Evolutionary conservation across 2,113 vertebrate species (phyloP).

Genomic region (Phyllostomus discolor): DNA sequence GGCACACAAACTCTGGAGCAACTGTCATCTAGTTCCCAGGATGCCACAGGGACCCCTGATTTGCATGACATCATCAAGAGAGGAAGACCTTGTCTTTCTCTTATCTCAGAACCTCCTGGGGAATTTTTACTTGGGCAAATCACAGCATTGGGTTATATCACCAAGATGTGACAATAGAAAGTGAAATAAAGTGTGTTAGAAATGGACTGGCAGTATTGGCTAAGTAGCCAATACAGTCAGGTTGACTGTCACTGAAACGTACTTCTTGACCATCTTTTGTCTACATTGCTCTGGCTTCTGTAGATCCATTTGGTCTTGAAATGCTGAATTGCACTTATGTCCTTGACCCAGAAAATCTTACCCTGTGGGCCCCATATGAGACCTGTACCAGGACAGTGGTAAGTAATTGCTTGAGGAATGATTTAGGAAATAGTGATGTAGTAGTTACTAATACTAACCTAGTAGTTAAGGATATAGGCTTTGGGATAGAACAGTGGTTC

Average conservation of each 20-base stretch:
- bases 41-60: background rate
- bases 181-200: background rate
- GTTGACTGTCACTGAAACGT: background rate
- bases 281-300: background rate
- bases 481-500: background rate
- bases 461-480: background rate
- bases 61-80: background rate
- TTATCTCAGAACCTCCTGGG: background rate
- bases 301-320: constrained; percentile 69
- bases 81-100: background rate
- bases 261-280: background rate
- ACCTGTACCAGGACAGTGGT: constrained; percentile 78
- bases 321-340: constrained; percentile 45
- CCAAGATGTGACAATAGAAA: background rate
- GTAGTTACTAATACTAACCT: background rate
- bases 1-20: background rate
- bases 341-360: constrained; percentile 70
- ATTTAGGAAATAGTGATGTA: background rate
- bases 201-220: background rate
- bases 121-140: background rate
- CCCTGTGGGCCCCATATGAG: constrained; percentile 51
- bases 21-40: background rate
- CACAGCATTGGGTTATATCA: background rate
- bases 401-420: background rate
- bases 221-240: background rate